Percentiles rank a stretch among this genome's conserved stretches.
Evolutionary conservation across 2,797 vertebrate species (phyloP).

Genomic region (Malurus leucopterus): DNA sequence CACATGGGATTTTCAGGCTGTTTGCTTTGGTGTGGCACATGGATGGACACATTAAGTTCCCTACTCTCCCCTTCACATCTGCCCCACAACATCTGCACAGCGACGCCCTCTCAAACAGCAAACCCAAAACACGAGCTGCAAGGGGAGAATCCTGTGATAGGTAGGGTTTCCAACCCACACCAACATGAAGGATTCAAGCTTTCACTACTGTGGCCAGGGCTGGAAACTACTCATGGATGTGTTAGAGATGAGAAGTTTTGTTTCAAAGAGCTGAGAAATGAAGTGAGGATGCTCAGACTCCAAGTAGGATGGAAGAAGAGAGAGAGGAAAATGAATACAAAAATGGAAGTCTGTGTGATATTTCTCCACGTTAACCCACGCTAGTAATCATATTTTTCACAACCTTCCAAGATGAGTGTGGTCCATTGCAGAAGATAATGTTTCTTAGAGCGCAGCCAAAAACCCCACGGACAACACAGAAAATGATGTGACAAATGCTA

Average conservation of each 20-base stretch:
- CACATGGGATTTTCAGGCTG: not conserved
- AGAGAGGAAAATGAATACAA: not conserved
- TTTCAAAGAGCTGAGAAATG: not conserved
- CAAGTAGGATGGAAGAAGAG: not conserved
- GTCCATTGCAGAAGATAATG: not conserved
- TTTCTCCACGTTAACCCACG: not conserved
- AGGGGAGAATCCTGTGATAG: not conserved
- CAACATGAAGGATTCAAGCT: not conserved
- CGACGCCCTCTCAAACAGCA: not conserved
- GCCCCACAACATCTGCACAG: not conserved
- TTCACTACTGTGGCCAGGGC: not conserved
- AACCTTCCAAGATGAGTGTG: not conserved
- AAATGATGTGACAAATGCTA: accelerated
- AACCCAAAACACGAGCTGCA: not conserved
- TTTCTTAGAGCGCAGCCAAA: not conserved
- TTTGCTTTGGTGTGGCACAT: not conserved
- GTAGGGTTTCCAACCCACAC: not conserved
- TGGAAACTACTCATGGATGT: not conserved
- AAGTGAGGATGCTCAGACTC: not conserved
- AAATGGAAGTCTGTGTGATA: not conserved
- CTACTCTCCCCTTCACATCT: not conserved
- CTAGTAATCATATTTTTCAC: not conserved
- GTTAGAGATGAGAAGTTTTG: not conserved
- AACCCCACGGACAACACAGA: accelerated
- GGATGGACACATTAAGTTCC: not conserved